Evolutionary conservation across 2,797 vertebrate genomes (phyloP).

Genomic region (Lutjanus argentimaculatus): DNA sequence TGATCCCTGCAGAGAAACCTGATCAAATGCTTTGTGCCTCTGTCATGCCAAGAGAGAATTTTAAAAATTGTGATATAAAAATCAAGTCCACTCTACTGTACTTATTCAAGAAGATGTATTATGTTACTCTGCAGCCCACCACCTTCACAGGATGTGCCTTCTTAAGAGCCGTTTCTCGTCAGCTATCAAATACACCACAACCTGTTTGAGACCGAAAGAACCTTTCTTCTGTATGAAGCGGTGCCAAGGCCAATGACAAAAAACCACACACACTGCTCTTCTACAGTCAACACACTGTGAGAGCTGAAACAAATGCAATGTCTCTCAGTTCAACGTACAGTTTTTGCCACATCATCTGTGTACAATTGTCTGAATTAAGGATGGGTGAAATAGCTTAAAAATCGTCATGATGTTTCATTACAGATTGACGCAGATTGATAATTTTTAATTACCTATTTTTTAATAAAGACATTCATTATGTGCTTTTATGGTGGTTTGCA

Average conservation of each 20-base stretch:
- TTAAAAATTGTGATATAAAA: neutral
- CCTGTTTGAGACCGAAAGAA: slow-evolving; percentile 1
- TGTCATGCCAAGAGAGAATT: neutral
- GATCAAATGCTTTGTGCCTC: neutral
- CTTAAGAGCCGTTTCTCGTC: slow-evolving; percentile 10
- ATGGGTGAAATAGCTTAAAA: too few species aligned
- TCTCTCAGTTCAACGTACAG: neutral
- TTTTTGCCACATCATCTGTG: neutral
- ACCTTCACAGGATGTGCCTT: slow-evolving; percentile 38
- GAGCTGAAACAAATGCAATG: neutral
- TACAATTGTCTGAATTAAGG: neutral
- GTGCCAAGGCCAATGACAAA: neutral
- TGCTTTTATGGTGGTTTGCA: too few species aligned
- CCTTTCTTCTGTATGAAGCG: neutral
- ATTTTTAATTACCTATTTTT: too few species aligned
- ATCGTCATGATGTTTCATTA: too few species aligned
- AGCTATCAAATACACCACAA: slow-evolving; percentile 27
- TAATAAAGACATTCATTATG: too few species aligned
- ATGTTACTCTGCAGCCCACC: slow-evolving; percentile 2
- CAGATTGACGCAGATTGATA: too few species aligned
- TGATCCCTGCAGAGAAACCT: slow-evolving; percentile 24
- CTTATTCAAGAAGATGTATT: slow-evolving; percentile 12
- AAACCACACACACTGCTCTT: neutral
- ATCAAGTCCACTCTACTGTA: neutral
- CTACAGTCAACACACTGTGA: neutral